Conservation (phyloP, 1,140 invertebrate species). For the Laupala kohalensis region DNA sequence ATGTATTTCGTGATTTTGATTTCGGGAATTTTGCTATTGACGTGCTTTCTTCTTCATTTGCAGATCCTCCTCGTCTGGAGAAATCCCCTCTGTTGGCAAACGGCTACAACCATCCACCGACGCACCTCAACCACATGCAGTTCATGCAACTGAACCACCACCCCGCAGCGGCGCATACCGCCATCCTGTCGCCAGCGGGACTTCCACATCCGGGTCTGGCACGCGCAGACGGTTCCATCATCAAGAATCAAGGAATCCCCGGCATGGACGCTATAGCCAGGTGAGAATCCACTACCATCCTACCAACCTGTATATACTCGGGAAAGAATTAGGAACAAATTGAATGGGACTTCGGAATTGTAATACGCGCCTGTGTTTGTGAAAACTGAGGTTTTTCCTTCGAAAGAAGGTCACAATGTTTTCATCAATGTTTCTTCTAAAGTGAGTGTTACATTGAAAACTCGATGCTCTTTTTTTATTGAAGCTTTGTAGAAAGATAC, state of each 20-base stretch:
- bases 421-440: too few relatives aligned
- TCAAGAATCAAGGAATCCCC: conserved; percentile 59
- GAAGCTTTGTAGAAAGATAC: too few relatives aligned
- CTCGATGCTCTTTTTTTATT: too few relatives aligned
- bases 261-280: conserved; percentile 75
- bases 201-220: conserved; percentile 63
- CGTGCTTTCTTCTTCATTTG: conserved; percentile 22
- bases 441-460: too few relatives aligned
- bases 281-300: conserved; percentile 32
- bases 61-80: conserved; percentile 74
- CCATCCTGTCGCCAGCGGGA: conserved; percentile 67
- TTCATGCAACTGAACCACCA: conserved; percentile 65
- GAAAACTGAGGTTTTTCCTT: too few relatives aligned
- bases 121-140: conserved; percentile 77
- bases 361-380: too few relatives aligned
- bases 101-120: conserved; percentile 86
- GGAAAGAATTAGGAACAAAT: too few relatives aligned
- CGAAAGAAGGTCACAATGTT: too few relatives aligned
- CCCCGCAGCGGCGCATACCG: conserved; percentile 51
- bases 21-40: background rate
- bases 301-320: too few relatives aligned
- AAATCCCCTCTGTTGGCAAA: conserved; percentile 84
- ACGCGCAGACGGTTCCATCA: conserved; percentile 52
- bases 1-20: background rate
- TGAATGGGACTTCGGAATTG: too few relatives aligned